Evolutionary conservation across 2,113 vertebrate genomes (phyloP).

Genomic region (Sclerurus mexicanus): DNA sequence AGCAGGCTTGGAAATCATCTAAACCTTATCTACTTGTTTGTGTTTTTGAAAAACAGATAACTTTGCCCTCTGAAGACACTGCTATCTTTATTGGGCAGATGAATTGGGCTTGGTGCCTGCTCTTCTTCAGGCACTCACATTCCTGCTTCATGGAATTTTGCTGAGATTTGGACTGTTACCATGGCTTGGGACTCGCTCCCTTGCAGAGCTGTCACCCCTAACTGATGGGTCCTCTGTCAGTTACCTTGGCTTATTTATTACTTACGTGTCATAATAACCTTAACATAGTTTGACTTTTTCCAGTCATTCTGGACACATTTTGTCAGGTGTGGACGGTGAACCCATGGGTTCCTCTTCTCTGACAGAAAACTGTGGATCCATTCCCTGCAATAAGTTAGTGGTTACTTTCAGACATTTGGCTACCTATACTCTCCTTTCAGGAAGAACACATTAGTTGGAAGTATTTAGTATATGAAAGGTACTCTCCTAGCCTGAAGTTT

Average conservation of each 20-base stretch:
- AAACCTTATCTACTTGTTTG: constrained; percentile 42
- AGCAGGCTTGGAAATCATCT: neutral
- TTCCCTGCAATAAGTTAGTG: rapidly evolving
- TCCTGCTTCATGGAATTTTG: constrained; percentile 14
- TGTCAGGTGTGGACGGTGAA: neutral
- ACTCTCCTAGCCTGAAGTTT: neutral
- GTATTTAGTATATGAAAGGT: neutral
- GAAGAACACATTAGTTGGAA: neutral
- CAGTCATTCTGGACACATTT: neutral
- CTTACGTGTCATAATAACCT: neutral
- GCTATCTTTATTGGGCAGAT: constrained; percentile 50
- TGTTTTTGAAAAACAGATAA: constrained; percentile 41
- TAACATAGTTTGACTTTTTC: neutral
- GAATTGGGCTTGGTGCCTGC: constrained; percentile 26
- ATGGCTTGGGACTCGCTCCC: neutral
- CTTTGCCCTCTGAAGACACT: constrained; percentile 20
- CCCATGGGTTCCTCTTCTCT: neutral
- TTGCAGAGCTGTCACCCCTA: neutral
- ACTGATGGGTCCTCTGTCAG: neutral
- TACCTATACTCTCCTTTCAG: neutral
- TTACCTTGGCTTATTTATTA: neutral
- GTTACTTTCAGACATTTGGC: neutral
- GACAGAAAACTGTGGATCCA: neutral
- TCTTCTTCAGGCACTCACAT: constrained; percentile 11
- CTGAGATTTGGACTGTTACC: neutral